A percentile compares a stretch with the other conserved stretches of the same genome.
Evolutionary conservation across 2,113 vertebrate genomes (phyloP).

Genomic region (Hydrolagus affinis): DNA sequence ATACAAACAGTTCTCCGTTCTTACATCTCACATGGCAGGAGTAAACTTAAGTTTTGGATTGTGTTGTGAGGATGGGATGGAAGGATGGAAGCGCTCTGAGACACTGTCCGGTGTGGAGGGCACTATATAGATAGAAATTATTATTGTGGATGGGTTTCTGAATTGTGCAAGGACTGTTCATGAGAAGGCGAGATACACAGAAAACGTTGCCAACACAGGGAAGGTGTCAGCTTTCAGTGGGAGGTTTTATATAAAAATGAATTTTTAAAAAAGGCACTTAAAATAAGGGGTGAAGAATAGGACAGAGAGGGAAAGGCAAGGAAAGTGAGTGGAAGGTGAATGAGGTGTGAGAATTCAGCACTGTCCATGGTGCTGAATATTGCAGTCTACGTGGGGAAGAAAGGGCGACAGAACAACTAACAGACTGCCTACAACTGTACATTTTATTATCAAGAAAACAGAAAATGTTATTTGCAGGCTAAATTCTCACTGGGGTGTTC

Average conservation of each 20-base stretch:
- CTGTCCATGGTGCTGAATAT: constrained; percentile 17
- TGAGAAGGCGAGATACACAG: too few relatives aligned
- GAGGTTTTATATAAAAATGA: not conserved
- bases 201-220: not conserved
- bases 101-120: too few relatives aligned
- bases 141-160: not conserved
- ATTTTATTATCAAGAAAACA: not conserved
- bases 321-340: not conserved
- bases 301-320: not conserved
- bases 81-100: not conserved
- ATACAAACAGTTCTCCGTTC: not conserved
- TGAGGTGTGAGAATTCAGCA: not conserved
- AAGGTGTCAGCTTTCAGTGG: not conserved
- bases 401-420: not conserved
- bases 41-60: too few relatives aligned
- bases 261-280: too few relatives aligned
- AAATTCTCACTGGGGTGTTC: not conserved
- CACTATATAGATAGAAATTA: not conserved
- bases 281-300: not conserved
- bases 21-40: not conserved
- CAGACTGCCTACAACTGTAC: not conserved
- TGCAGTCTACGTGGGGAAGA: not conserved
- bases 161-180: not conserved
- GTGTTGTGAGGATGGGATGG: not conserved
- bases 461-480: not conserved